A percentile compares a stretch with the other conserved stretches of the same genome.
phyloP scores from a whole-genome alignment of 1,140 invertebrate genomes.

The Pissodes strobi region DNA sequence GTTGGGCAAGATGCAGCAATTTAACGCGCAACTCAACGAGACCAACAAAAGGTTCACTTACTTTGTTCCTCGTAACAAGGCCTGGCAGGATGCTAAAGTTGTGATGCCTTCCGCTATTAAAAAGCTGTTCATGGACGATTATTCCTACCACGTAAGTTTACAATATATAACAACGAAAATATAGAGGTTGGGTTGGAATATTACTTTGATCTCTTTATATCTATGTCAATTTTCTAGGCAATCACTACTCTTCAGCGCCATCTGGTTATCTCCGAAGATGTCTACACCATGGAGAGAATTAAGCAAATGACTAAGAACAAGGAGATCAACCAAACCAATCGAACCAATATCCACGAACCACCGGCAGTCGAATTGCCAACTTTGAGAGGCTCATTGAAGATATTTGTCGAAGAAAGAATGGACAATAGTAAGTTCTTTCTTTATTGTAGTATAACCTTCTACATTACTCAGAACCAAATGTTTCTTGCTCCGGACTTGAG shows the following conservation, averaged over 20 bases:
- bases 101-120: slow-evolving; percentile 77
- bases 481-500: no score
- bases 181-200: no score
- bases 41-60: slow-evolving; percentile 83
- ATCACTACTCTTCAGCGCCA: slow-evolving; percentile 81
- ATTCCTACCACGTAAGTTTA: slow-evolving; percentile 76
- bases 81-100: slow-evolving; percentile 76
- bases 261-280: slow-evolving; percentile 71
- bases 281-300: slow-evolving; percentile 78
- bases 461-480: no score
- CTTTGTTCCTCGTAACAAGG: slow-evolving; percentile 86
- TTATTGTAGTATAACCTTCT: no score
- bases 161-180: neutral
- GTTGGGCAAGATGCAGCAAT: slow-evolving; percentile 71
- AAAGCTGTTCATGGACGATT: slow-evolving; percentile 81
- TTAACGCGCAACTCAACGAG: slow-evolving; percentile 79
- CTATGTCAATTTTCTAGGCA: slow-evolving; percentile 59
- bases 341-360: slow-evolving; percentile 31
- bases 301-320: slow-evolving; percentile 66
- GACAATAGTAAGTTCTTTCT: slow-evolving; percentile 71
- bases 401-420: slow-evolving; percentile 70
- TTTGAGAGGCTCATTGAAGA: slow-evolving; percentile 66
- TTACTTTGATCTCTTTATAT: no score
- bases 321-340: slow-evolving; percentile 47
- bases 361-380: slow-evolving; percentile 69